phyloP scores from a whole-genome alignment of 1,140 invertebrate species.

The Lasioglossum baleicum region DNA sequence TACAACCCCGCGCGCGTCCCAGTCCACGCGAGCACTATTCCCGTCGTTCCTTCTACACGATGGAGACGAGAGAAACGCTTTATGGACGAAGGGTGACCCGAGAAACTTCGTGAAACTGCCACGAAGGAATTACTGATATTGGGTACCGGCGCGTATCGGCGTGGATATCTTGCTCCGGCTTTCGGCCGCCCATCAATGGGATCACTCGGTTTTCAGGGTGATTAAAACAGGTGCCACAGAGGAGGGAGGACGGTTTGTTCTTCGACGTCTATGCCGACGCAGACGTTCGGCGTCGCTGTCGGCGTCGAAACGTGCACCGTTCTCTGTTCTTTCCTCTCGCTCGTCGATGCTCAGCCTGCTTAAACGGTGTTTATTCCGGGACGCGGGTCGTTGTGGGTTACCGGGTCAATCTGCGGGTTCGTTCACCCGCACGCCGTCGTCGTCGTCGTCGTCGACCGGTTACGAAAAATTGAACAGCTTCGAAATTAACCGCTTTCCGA shows the following conservation, averaged over 20 bases:
- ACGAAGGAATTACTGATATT: slow-evolving; percentile 57
- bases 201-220: background rate
- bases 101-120: slow-evolving; percentile 51
- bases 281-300: no score
- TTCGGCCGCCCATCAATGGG: background rate
- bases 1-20: no score
- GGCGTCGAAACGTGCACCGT: no score
- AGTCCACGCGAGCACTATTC: background rate
- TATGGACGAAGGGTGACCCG: slow-evolving; percentile 60
- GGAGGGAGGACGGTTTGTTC: background rate
- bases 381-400: background rate
- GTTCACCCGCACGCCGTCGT: background rate
- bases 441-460: background rate
- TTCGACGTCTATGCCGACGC: background rate
- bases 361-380: background rate
- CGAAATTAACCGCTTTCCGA: background rate
- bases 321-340: no score
- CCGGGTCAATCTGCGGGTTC: background rate
- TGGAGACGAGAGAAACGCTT: slow-evolving; percentile 51
- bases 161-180: slow-evolving; percentile 19
- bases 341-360: background rate
- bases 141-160: slow-evolving; percentile 23
- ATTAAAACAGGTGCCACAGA: background rate
- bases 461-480: background rate
- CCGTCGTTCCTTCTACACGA: slow-evolving; percentile 37